A percentile compares a stretch with the other conserved stretches of the same genome.
These are phyloP conservation scores for Rhinichthys klamathensis DNA, from an alignment of 2,113 vertebrate species.

Conservation along the genomic window DNA sequence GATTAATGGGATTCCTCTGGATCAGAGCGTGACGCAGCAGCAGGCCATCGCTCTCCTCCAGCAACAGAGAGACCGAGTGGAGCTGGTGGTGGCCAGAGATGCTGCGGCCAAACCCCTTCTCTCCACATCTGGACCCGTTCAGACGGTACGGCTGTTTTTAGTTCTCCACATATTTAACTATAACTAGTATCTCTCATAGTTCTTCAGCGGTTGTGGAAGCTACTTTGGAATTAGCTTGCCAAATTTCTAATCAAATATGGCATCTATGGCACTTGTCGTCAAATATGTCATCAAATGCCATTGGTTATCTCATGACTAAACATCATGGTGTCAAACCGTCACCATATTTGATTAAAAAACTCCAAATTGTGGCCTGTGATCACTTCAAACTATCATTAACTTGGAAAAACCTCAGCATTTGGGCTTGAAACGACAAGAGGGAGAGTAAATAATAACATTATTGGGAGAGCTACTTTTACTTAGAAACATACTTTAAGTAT, in stretches of 20 bases:
- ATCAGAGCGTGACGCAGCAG: constrained; percentile 86
- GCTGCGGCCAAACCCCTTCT: constrained; percentile 42
- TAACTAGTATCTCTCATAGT: background rate
- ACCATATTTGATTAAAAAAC: background rate
- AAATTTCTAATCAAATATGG: background rate
- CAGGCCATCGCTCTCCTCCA: constrained; percentile 90
- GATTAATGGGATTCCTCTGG: constrained; percentile 87
- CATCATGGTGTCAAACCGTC: background rate
- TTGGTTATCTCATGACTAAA: background rate
- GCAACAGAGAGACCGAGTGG: constrained; percentile 82
- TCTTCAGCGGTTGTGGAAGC: background rate
- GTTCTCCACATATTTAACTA: constrained; percentile 10
- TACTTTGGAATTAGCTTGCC: background rate
- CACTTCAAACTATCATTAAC: background rate
- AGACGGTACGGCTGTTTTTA: constrained; percentile 58
- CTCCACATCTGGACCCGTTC: constrained; percentile 29
- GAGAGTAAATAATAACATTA: background rate
- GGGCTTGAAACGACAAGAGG: background rate
- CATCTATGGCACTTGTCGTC: background rate
- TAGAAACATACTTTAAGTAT: background rate
- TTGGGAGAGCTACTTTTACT: background rate
- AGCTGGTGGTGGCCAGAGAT: constrained; percentile 87
- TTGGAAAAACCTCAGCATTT: background rate
- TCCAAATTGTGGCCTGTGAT: background rate
- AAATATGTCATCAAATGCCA: background rate